A percentile compares a stretch with the other conserved stretches of the same genome.
Conservation (phyloP, 1,140 invertebrate genomes). For the Cyclargus thomasi region DNA sequence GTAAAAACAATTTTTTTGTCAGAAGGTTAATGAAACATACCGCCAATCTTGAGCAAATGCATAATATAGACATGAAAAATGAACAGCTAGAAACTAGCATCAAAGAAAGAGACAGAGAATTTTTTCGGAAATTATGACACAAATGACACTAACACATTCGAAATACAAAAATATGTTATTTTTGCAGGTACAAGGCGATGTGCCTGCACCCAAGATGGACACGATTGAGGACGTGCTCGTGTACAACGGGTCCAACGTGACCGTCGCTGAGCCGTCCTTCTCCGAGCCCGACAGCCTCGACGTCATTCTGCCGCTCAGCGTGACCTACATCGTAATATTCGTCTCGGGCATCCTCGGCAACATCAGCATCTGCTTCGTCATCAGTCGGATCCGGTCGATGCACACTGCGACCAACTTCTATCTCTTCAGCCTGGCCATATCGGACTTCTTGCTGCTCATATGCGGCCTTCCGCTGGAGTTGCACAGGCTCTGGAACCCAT, state of each 20-base stretch:
- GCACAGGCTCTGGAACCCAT: slow-evolving; percentile 86
- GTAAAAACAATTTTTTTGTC: no score
- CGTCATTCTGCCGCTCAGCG: slow-evolving; percentile 78
- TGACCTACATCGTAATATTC: slow-evolving; percentile 86
- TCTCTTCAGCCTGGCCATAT: slow-evolving; percentile 90
- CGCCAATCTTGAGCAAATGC: no score
- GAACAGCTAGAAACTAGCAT: no score
- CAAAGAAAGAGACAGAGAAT: no score
- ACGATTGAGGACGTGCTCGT: neutral
- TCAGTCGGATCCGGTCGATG: slow-evolving; percentile 87
- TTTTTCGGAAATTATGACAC: neutral
- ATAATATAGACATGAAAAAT: no score
- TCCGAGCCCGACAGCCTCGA: slow-evolving; percentile 70
- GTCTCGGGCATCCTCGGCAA: slow-evolving; percentile 90
- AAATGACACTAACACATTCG: neutral
- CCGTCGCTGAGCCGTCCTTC: slow-evolving; percentile 32
- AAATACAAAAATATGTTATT: neutral
- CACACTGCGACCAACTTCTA: slow-evolving; percentile 91
- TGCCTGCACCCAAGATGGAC: neutral
- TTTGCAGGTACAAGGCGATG: neutral
- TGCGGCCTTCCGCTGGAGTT: slow-evolving; percentile 87
- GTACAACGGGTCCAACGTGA: neutral
- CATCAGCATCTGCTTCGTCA: slow-evolving; percentile 89
- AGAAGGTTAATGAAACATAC: no score
- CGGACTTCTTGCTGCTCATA: slow-evolving; percentile 88